Evolutionary conservation across 37 sponge, comb jelly and placozoan genomes (phyloP).

Genomic region (Chondrilla cf. caribensis): DNA sequence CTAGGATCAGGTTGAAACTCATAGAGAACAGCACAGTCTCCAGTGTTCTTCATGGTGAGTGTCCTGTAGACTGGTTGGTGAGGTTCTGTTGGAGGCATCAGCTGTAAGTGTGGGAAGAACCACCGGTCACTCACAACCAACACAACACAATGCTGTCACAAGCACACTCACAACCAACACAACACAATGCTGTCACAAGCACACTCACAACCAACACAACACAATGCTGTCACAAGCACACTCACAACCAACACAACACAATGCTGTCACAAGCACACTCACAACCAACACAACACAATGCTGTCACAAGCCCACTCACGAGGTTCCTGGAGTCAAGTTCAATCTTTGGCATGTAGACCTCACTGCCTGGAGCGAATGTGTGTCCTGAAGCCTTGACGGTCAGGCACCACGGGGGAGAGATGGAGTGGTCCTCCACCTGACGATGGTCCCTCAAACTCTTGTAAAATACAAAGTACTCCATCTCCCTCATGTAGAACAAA

Average conservation of each 20-base stretch:
- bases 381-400: conserved; percentile 69
- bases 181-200: no score
- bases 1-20: conserved; percentile 61
- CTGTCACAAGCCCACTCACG: neutral
- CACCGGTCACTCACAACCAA: neutral
- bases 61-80: conserved; percentile 60
- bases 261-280: neutral
- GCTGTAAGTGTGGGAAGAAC: conserved; percentile 1
- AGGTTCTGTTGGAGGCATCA: conserved; percentile 65
- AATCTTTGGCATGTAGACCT: conserved; percentile 63
- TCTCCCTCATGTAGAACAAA: conserved; percentile 43
- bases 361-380: conserved; percentile 60
- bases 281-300: no score
- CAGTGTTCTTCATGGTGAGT: conserved; percentile 56
- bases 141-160: neutral
- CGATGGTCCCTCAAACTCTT: conserved; percentile 60
- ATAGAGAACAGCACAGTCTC: conserved; percentile 67
- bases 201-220: no score
- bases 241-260: neutral
- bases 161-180: neutral
- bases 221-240: neutral
- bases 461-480: conserved; percentile 86
- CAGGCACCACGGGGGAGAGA: conserved; percentile 83
- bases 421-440: conserved; percentile 31
- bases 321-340: conserved; percentile 9